Evolutionary conservation across 2,888 invertebrate genomes (phyloP).

Genomic region (Anthoptus insignis): DNA sequence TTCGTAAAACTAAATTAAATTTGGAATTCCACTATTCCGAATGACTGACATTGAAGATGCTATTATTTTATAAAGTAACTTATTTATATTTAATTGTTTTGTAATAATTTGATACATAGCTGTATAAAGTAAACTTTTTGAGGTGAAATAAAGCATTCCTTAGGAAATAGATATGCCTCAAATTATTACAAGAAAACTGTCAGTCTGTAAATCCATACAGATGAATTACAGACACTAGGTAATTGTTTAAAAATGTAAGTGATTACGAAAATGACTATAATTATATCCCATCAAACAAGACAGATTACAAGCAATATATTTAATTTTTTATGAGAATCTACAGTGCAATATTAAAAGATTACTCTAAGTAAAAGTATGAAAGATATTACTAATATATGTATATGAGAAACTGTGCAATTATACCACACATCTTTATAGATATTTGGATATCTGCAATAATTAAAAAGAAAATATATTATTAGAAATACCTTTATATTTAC

Average conservation of each 20-base stretch:
- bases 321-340: slow-evolving; percentile 63
- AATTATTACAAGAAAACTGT: slow-evolving; percentile 33
- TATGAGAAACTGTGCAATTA: slow-evolving; percentile 73
- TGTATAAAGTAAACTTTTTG: slow-evolving; percentile 28
- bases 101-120: slow-evolving; percentile 37
- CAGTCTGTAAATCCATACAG: slow-evolving; percentile 26
- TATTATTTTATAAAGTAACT: slow-evolving; percentile 36
- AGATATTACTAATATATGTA: slow-evolving; percentile 59
- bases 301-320: slow-evolving; percentile 61
- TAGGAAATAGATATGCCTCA: slow-evolving; percentile 32
- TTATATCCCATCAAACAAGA: slow-evolving; percentile 35
- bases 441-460: slow-evolving; percentile 46
- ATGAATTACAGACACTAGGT: slow-evolving; percentile 29
- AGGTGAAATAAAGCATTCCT: slow-evolving; percentile 33
- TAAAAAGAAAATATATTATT: slow-evolving; percentile 50
- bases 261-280: slow-evolving; percentile 28
- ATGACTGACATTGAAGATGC: slow-evolving; percentile 39
- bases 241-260: slow-evolving; percentile 35
- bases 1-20: slow-evolving; percentile 28
- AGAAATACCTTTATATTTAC: slow-evolving; percentile 45
- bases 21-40: slow-evolving; percentile 35
- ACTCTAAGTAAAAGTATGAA: slow-evolving; percentile 78
- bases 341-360: slow-evolving; percentile 84
- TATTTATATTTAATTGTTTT: slow-evolving; percentile 36
- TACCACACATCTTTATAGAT: slow-evolving; percentile 59